These are phyloP conservation scores for Ellobium chinense DNA, from an alignment of 2,888 invertebrate species.

Conservation along the genomic window DNA sequence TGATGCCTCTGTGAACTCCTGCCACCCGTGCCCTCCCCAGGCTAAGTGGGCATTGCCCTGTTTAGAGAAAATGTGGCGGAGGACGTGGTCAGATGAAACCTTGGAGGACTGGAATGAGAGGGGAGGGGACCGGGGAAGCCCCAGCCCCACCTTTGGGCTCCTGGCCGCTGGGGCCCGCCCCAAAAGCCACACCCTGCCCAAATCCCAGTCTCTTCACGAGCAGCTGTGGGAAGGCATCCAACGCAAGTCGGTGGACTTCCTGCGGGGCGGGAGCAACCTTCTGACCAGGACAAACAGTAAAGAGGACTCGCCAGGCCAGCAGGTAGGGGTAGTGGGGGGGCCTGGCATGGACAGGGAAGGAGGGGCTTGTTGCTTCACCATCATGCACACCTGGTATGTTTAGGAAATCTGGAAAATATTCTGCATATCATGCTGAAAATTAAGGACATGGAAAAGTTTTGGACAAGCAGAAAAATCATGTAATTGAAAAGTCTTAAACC, in stretches of 20 bases:
- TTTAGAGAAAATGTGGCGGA: conserved; percentile 60
- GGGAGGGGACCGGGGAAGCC: conserved; percentile 55
- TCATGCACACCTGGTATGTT: neutral
- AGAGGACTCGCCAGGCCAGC: conserved; percentile 63
- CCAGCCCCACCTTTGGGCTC: conserved; percentile 54
- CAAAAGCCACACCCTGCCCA: conserved; percentile 71
- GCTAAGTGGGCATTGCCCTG: conserved; percentile 69
- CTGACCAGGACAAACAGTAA: conserved; percentile 69
- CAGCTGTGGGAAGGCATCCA: conserved; percentile 74
- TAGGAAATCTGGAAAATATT: neutral
- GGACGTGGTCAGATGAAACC: conserved; percentile 70
- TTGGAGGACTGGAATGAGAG: conserved; percentile 65
- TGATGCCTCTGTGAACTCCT: conserved; percentile 7
- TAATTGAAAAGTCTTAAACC: too few relatives aligned
- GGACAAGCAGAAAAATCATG: too few relatives aligned
- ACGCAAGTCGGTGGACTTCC: conserved; percentile 72
- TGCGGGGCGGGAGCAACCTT: conserved; percentile 70
- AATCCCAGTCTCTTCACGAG: conserved; percentile 69
- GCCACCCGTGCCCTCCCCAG: conserved; percentile 52
- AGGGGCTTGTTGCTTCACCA: neutral
- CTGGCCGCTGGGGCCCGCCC: conserved; percentile 50
- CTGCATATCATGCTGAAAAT: too few relatives aligned
- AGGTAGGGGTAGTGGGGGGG: conserved; percentile 32
- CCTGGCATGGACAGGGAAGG: conserved; percentile 30
- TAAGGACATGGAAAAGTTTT: too few relatives aligned